Base-by-base conservation (phyloP, 2,888 invertebrate species). In the Melanophora roralis region DNA sequence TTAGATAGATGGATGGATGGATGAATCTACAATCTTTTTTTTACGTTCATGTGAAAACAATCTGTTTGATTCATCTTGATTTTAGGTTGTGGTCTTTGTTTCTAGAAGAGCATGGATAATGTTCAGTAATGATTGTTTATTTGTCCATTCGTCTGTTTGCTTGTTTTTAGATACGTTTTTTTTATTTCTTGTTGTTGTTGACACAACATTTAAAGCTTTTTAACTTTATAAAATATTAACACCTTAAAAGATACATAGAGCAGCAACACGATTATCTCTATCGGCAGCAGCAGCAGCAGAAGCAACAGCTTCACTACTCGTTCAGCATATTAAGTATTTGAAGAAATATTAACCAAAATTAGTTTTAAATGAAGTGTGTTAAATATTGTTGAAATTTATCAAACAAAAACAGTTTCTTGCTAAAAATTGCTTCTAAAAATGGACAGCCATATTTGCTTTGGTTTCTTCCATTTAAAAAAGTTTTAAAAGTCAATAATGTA, bases 101-200 rank as follows among this genome's bases (percentile, higher is more conserved):
- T 71, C 49, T 40, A 57, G 51, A 68, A 69, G 45, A 59, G 68
- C 65, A 69, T 72, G 80, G 72, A 64, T 68, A 76, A 73, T 76
- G 76, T 76, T 62, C 64, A 64, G 76, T 76, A 80, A 80, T 80
- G 76, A 80, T 47, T 76, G 76, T 76, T 80, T 80, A 68, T 68
- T 68, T 76, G 65, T 62, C 40, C 4, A 43, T 68, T 57, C n/a
- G 34, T 55, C 40, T 38, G 65, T 64, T 76, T 49, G 27, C 59
- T 64, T 49, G 38, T 53, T 38, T 34, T 53, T 64, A n/a, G n/a
- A n/a, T n/a, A n/a, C n/a, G n/a, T 59, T 43, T 11, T 23, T 34
- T 14, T 23, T 4, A 8, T 21, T 23, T 51, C 16, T 49, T 55
- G 11, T 67, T 21, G 19, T 40, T 67, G 67, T 76, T 76, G 76